Evolutionary conservation across 2,888 invertebrate species (phyloP).

Genomic region (Aricia artaxerxes): DNA sequence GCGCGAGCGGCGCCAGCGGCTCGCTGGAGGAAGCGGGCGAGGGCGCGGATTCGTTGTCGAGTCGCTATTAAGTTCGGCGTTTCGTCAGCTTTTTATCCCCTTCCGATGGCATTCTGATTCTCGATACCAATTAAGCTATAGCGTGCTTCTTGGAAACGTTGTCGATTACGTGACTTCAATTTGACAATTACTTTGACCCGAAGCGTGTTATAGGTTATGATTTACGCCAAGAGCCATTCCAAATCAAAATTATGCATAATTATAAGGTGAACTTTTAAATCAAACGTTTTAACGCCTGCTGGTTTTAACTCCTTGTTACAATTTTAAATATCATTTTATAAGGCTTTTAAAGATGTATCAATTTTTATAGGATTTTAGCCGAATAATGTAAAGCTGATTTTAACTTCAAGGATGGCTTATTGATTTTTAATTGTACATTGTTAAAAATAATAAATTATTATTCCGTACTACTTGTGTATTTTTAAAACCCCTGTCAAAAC

Average conservation of each 20-base stretch:
- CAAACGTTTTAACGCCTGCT: constrained; percentile 55
- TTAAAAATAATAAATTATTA: constrained; percentile 46
- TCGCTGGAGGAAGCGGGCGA: constrained; percentile 45
- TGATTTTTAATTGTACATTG: constrained; percentile 60
- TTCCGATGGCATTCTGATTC: constrained; percentile 39
- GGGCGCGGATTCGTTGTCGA: constrained; percentile 50
- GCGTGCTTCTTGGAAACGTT: constrained; percentile 29
- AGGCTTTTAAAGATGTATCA: constrained; percentile 53
- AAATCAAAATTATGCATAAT: constrained; percentile 49
- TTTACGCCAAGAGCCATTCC: constrained; percentile 25
- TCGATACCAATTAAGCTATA: constrained; percentile 16
- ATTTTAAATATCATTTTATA: constrained; percentile 47
- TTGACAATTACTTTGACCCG: constrained; percentile 28
- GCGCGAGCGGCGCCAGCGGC: constrained; percentile 46
- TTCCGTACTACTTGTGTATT: neutral
- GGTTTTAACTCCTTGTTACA: constrained; percentile 43
- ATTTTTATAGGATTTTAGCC: constrained; percentile 60
- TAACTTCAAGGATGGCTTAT: constrained; percentile 51
- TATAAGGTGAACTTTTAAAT: constrained; percentile 57
- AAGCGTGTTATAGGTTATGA: constrained; percentile 25
- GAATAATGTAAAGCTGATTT: constrained; percentile 59
- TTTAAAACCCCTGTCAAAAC: neutral
- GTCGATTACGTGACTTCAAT: neutral
- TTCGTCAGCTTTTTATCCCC: constrained; percentile 55
- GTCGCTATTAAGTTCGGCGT: constrained; percentile 75